These are phyloP conservation scores for Leptosomus discolor DNA, from an alignment of 2,113 vertebrate species.

Conservation along the genomic window DNA sequence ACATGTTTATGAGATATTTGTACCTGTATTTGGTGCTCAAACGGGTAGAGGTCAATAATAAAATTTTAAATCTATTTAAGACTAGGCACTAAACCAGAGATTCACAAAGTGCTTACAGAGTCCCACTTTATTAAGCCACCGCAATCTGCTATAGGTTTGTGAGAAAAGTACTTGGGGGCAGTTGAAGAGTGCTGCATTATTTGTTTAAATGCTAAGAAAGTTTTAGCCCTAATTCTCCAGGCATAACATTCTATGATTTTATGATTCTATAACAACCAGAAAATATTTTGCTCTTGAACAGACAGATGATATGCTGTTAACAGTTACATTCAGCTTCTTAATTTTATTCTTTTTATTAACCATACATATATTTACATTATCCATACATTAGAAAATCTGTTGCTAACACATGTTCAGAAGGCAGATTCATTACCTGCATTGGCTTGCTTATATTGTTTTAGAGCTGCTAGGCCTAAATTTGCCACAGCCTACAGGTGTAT, in stretches of 20 bases:
- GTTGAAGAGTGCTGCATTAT: neutral
- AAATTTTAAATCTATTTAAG: neutral
- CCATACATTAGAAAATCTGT: neutral
- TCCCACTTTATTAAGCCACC: neutral
- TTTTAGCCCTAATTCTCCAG: neutral
- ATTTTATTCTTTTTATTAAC: neutral
- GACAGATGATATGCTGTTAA: neutral
- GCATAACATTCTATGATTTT: neutral
- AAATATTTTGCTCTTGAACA: neutral
- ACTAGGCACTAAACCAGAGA: neutral
- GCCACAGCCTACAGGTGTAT: constrained; percentile 10
- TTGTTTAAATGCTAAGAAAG: neutral
- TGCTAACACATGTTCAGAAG: neutral
- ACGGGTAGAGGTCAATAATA: neutral
- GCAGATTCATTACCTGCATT: neutral
- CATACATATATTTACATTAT: neutral
- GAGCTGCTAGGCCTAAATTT: neutral
- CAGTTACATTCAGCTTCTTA: neutral
- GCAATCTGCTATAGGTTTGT: neutral
- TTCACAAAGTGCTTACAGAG: neutral
- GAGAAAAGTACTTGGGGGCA: neutral
- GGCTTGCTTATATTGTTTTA: neutral
- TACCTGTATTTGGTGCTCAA: neutral
- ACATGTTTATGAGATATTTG: neutral
- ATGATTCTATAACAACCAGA: neutral